phyloP scores from a whole-genome alignment of 2,888 invertebrate genomes.

The Drosophila fulvimacula region DNA sequence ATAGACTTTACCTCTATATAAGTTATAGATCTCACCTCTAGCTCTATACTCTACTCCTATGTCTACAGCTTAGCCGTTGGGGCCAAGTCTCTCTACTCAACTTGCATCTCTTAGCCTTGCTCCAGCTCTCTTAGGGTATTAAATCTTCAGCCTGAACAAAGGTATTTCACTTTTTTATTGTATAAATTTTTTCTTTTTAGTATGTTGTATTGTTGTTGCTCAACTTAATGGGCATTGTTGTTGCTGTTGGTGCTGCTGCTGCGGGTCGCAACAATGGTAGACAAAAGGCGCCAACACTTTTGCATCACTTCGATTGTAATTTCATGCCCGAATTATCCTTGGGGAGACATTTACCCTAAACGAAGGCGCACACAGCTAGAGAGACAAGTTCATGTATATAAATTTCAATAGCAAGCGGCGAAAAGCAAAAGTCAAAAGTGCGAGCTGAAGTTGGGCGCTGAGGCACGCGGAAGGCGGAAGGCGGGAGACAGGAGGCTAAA shows the following conservation, averaged over 20 bases:
- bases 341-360: conserved; percentile 81
- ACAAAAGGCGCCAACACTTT: conserved; percentile 75
- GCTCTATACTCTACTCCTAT: neutral
- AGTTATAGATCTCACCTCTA: neutral
- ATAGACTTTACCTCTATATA: too few relatives aligned
- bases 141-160: neutral
- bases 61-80: neutral
- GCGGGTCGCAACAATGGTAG: conserved; percentile 61
- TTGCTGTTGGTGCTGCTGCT: conserved; percentile 34
- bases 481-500: neutral
- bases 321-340: conserved; percentile 84
- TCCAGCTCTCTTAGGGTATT: conserved; percentile 2
- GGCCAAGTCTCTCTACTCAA: neutral
- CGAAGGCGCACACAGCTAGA: conserved; percentile 42
- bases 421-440: conserved; percentile 64
- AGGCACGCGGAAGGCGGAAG: neutral
- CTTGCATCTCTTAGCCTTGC: neutral
- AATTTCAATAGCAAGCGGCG: conserved; percentile 68
- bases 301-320: conserved; percentile 83
- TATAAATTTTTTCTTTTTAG: conserved; percentile 12
- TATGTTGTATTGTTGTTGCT: conserved; percentile 36
- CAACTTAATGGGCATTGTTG: conserved; percentile 54
- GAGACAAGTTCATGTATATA: conserved; percentile 50
- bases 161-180: conserved; percentile 2
- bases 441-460: neutral